phyloP scores from a whole-genome alignment of 1,140 invertebrate species.

The Maniola jurtina region DNA sequence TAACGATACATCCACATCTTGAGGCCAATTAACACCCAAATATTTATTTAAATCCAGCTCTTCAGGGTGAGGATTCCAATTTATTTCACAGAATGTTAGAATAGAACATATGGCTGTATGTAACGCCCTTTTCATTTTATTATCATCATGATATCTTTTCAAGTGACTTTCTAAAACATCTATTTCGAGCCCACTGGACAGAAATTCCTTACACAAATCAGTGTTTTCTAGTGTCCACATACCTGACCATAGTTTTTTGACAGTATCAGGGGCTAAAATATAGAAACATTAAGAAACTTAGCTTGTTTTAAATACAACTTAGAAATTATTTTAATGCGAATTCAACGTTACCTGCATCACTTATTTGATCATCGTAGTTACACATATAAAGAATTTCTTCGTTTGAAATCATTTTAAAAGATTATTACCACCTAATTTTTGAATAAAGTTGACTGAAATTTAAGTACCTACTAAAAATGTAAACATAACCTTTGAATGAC shows the following conservation, averaged over 20 bases:
- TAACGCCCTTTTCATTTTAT: slow-evolving; percentile 35
- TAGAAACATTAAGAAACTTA: too few species aligned
- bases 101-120: slow-evolving; percentile 64
- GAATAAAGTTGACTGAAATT: neutral
- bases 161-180: slow-evolving; percentile 39
- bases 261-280: slow-evolving; percentile 16
- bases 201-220: slow-evolving; percentile 47
- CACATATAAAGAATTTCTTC: slow-evolving; percentile 47
- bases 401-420: neutral
- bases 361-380: slow-evolving; percentile 58
- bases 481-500: too few species aligned
- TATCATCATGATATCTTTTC: slow-evolving; percentile 44
- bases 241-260: slow-evolving; percentile 57
- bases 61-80: slow-evolving; percentile 88
- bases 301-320: slow-evolving; percentile 25
- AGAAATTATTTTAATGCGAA: neutral
- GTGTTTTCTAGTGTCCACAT: slow-evolving; percentile 51
- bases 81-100: slow-evolving; percentile 87
- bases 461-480: too few species aligned
- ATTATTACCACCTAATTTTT: neutral
- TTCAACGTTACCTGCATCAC: slow-evolving; percentile 26
- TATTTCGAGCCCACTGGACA: slow-evolving; percentile 38
- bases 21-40: slow-evolving; percentile 68
- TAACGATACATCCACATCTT: slow-evolving; percentile 60
- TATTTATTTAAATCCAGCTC: slow-evolving; percentile 59